phyloP scores from a whole-genome alignment of 2,797 vertebrate species.

The Malurus leucopterus region DNA sequence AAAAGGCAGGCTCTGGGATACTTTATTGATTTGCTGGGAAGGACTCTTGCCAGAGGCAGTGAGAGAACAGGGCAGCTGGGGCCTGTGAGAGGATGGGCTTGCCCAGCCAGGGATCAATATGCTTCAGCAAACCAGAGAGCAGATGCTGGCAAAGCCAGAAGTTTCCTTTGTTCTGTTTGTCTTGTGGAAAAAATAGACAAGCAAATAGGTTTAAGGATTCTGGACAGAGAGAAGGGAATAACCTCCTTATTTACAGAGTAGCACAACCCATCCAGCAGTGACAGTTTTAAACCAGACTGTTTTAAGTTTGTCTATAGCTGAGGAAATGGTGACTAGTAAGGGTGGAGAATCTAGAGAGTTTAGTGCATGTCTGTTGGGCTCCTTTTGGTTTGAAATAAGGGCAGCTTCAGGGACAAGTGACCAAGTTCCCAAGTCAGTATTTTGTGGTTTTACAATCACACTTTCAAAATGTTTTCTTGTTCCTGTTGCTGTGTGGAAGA shows the following conservation, averaged over 20 bases:
- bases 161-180: slow-evolving; percentile 1
- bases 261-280: neutral
- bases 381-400: slow-evolving; percentile 21
- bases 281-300: neutral
- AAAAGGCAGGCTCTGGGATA: neutral
- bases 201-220: neutral
- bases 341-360: neutral
- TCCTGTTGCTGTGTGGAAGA: slow-evolving; percentile 33
- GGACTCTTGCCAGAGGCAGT: neutral
- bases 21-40: neutral
- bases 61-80: neutral
- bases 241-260: neutral
- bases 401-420: neutral
- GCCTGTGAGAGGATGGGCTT: neutral
- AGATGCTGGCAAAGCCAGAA: neutral
- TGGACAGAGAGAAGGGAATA: neutral
- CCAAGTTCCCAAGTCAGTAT: slow-evolving; percentile 22
- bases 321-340: neutral
- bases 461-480: slow-evolving; percentile 45
- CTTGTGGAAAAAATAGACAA: neutral
- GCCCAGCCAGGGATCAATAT: neutral
- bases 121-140: neutral
- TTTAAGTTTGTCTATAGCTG: neutral
- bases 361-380: neutral
- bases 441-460: slow-evolving; percentile 57